Conservation (phyloP, 2,113 vertebrate genomes). For the Engystomops pustulosus region DNA sequence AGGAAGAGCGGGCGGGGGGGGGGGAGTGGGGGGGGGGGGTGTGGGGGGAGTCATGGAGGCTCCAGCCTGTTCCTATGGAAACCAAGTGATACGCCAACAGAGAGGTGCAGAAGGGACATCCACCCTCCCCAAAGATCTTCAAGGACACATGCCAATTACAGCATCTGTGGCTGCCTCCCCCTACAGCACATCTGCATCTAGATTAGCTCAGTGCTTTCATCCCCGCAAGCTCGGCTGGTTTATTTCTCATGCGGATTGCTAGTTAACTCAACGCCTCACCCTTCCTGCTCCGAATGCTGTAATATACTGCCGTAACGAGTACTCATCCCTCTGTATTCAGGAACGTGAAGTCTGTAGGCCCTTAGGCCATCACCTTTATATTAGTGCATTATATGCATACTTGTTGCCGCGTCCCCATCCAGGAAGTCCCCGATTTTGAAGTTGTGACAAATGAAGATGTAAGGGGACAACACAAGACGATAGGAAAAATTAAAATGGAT, state of each 20-base stretch:
- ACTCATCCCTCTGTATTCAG: not conserved
- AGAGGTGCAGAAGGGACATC: conserved; percentile 35
- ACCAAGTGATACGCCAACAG: conserved; percentile 50
- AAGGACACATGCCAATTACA: conserved; percentile 55
- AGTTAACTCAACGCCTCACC: not conserved
- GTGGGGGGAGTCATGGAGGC: conserved; percentile 25
- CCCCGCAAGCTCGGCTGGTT: not conserved
- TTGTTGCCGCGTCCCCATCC: not conserved
- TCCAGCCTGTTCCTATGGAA: conserved; percentile 46
- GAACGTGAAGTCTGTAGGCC: not conserved
- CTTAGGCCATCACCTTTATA: not conserved
- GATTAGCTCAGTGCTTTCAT: conserved; percentile 34
- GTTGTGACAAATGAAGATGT: no score
- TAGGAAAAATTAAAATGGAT: not conserved
- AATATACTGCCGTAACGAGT: not conserved
- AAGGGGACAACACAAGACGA: not conserved
- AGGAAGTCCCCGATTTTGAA: no score
- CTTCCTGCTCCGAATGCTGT: not conserved
- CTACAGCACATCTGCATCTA: conserved; percentile 53
- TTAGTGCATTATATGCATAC: not conserved
- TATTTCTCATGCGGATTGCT: conserved; percentile 34
- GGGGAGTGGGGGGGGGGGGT: not conserved
- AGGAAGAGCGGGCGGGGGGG: no score
- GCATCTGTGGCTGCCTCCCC: conserved; percentile 28
- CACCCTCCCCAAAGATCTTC: conserved; percentile 51